A percentile compares a stretch with the other conserved stretches of the same genome.
Conservation (phyloP, 1,140 invertebrate species). For the Octopus bimaculoides region DNA sequence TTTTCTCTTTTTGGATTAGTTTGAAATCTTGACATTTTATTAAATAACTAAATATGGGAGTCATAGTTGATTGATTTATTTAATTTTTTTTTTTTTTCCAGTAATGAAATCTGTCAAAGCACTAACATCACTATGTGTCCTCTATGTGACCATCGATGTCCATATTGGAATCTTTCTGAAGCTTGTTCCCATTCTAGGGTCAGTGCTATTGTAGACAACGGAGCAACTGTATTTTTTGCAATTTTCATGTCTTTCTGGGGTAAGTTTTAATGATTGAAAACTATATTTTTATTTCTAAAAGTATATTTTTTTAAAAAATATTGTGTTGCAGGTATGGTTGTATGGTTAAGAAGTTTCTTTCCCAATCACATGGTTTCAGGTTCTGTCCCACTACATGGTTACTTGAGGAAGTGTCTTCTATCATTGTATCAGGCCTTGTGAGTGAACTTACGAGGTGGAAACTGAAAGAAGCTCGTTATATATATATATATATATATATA, state of each 20-base stretch:
- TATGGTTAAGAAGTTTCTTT: too few species aligned
- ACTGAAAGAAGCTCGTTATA: too few species aligned
- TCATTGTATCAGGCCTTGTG: too few species aligned
- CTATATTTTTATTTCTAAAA: constrained; percentile 5
- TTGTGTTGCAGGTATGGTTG: background rate
- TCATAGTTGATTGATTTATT: background rate
- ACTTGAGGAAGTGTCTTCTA: too few species aligned
- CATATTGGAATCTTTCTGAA: constrained; percentile 74
- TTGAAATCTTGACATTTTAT: too few species aligned
- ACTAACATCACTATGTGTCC: constrained; percentile 58
- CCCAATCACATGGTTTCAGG: too few species aligned
- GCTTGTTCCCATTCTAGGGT: constrained; percentile 41
- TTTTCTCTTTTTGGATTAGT: too few species aligned
- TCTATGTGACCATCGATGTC: constrained; percentile 64
- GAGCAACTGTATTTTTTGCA: constrained; percentile 93
- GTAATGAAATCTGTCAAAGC: constrained; percentile 83
- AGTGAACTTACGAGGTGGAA: too few species aligned
- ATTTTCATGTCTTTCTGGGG: constrained; percentile 94
- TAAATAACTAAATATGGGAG: too few species aligned
- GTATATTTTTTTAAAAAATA: background rate
- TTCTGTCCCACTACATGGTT: too few species aligned
- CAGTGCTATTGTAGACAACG: constrained; percentile 66
- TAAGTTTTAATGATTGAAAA: constrained; percentile 22
- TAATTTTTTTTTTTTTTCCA: constrained; percentile 48
- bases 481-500: too few species aligned